Evolutionary conservation across 2,797 vertebrate species (phyloP).

Genomic region (Hypotaenidia philippensis): DNA sequence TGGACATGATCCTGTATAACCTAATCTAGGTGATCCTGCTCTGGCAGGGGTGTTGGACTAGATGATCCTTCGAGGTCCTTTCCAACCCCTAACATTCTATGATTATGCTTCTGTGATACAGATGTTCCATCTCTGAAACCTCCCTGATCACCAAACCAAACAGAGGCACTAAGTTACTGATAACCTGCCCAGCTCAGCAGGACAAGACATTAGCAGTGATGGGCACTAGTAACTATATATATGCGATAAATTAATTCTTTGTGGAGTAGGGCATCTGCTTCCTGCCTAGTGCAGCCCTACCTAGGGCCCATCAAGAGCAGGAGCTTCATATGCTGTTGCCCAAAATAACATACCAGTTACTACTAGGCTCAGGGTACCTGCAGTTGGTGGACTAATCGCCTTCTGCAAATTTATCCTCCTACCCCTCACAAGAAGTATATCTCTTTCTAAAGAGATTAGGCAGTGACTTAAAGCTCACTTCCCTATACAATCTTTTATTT

Average conservation of each 20-base stretch:
- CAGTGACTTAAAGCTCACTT: neutral
- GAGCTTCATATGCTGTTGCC: neutral
- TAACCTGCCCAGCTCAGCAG: neutral
- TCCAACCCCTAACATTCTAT: too few relatives aligned
- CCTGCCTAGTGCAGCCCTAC: neutral
- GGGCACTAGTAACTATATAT: neutral
- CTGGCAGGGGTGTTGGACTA: too few relatives aligned
- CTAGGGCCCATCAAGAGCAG: neutral
- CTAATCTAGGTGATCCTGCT: too few relatives aligned
- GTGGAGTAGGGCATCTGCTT: neutral
- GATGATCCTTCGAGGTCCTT: too few relatives aligned
- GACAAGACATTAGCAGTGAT: neutral
- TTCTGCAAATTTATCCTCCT: neutral
- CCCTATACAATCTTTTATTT: neutral
- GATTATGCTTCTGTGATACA: rapidly evolving
- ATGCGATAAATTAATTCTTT: neutral
- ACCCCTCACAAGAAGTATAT: neutral
- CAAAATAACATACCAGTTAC: neutral
- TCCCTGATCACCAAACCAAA: neutral
- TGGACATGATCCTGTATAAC: too few relatives aligned
- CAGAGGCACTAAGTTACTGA: neutral
- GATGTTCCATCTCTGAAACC: neutral
- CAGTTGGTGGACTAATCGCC: neutral
- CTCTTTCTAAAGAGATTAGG: neutral
- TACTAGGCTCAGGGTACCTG: neutral